A percentile compares a stretch with the other conserved stretches of the same genome.
Evolutionary conservation across 2,888 invertebrate genomes (phyloP).

Genomic region (Gymnoscelis rufifasciata): DNA sequence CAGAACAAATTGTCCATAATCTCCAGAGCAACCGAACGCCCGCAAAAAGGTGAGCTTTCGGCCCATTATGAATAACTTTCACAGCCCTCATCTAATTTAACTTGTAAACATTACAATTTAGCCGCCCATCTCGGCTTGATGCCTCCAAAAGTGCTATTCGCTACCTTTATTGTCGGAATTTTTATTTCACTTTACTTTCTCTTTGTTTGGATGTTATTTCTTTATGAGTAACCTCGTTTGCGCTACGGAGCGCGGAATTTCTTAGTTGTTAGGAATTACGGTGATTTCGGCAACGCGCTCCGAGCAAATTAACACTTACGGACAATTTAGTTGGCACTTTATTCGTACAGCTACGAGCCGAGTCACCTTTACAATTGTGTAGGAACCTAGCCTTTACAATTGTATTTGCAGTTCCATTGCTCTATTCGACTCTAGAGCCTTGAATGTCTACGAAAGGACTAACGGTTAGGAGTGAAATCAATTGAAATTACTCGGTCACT

Average conservation of each 20-base stretch:
- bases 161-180: slow-evolving; percentile 57
- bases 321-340: background rate
- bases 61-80: slow-evolving; percentile 64
- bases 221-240: slow-evolving; percentile 49
- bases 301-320: slow-evolving; percentile 5
- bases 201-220: slow-evolving; percentile 55
- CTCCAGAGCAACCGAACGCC: slow-evolving; percentile 35
- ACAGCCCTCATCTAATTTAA: slow-evolving; percentile 68
- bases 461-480: slow-evolving; percentile 13
- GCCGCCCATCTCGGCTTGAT: slow-evolving; percentile 65
- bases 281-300: slow-evolving; percentile 6
- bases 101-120: slow-evolving; percentile 75
- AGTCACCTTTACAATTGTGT: too few species aligned
- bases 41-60: slow-evolving; percentile 55
- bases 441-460: background rate
- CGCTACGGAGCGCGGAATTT: slow-evolving; percentile 24
- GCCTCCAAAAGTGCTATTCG: slow-evolving; percentile 63
- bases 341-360: background rate
- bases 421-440: too few species aligned
- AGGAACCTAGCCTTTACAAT: too few species aligned
- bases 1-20: slow-evolving; percentile 61
- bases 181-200: slow-evolving; percentile 54
- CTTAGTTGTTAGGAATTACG: slow-evolving; percentile 24
- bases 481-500: slow-evolving; percentile 21
- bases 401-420: too few species aligned